These are phyloP conservation scores for Panthera uncia DNA, from an alignment of 2,113 vertebrate species.

Conservation along the genomic window DNA sequence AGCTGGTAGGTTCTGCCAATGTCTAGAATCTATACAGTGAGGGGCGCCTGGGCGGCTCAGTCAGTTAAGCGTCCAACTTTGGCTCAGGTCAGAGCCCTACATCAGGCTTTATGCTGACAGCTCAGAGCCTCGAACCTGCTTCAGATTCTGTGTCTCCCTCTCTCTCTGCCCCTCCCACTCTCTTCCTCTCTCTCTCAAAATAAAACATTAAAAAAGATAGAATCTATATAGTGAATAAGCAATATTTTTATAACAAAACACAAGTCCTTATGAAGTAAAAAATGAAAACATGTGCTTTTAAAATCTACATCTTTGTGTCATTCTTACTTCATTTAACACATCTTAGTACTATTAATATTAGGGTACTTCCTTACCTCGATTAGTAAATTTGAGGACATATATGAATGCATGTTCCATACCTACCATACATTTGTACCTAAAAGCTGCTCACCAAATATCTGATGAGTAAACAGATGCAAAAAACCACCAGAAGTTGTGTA, in stretches of 20 bases:
- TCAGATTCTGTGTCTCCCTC: no score
- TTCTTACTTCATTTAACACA: background rate
- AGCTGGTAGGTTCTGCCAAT: background rate
- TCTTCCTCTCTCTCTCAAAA: no score
- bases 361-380: background rate
- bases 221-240: background rate
- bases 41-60: no score
- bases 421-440: background rate
- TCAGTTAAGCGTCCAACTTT: no score
- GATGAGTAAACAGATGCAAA: background rate
- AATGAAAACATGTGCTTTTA: background rate
- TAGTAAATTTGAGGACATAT: background rate
- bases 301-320: background rate
- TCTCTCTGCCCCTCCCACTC: no score
- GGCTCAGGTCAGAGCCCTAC: no score
- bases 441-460: background rate
- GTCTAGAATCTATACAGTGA: background rate
- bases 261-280: background rate
- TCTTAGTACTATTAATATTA: background rate
- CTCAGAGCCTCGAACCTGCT: no score
- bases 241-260: background rate
- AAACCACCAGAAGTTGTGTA: background rate
- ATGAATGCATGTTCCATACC: background rate
- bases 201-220: background rate
- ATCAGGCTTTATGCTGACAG: no score